Base-by-base conservation (phyloP, 2,113 vertebrate species). In the Rhegmatorhina hoffmannsi region DNA sequence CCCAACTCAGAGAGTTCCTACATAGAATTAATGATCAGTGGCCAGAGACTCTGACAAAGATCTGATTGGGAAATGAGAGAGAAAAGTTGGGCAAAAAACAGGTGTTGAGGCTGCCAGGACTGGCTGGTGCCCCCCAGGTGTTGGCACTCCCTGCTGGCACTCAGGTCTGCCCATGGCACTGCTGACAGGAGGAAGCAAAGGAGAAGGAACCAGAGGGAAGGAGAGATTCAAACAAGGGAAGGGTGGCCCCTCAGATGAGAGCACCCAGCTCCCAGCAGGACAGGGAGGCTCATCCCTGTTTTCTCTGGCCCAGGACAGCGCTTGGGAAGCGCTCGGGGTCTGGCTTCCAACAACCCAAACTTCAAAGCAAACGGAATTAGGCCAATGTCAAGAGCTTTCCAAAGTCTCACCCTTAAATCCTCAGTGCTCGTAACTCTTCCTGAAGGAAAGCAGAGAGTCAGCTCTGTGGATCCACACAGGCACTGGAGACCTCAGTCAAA, bases 351-450 rank as follows among this genome's bases (percentile, higher is more conserved):
- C 20, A 21, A 26, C 34, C 73, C 4, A 72, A 59, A 28, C 90
- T 95, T 97, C 95, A 92, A 95, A 92, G 91, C 79, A 18, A 95
- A 26, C 46, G 33, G 91, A 77, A 43, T 31, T 34, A 87, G 73
- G 73, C 83, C 91, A 93, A 33, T 44, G 84, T 81, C 89, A 92
- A 63, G 80, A 93, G 80, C 64, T 47, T 87, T 80, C 80, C 89
- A 77, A 89, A 96, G 73, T 72, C 44, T 80, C 89, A 89, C 79
- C 64, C 84, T 81, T 36, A 93, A 94, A 94, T n/a, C 76, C 60
- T 81, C 8, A 0, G 44, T 60, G 43, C 94, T 92, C 24, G 0
- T 88, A 94, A 90, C 79, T 96, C 94, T 91, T 77, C 59, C 79
- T 90, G 86, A 94, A 63, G 92, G 68, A 80, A 83, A 92, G 79